Evolutionary conservation across 1,140 invertebrate species (phyloP).

Genomic region (Bombus polaris): DNA sequence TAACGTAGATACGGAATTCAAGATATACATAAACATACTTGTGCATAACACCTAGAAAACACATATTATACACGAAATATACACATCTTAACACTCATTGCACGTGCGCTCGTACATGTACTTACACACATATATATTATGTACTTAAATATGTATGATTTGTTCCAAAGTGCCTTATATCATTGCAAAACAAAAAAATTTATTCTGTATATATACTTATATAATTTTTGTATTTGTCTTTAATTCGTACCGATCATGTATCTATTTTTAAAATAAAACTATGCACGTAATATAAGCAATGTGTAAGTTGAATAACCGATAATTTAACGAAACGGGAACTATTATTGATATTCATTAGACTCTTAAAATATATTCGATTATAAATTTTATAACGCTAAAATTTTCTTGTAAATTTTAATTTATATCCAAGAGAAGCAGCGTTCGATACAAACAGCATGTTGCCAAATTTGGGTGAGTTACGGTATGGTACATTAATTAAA

Average conservation of each 20-base stretch:
- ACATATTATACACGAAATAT: constrained; percentile 36
- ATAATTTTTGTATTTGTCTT: constrained; percentile 78
- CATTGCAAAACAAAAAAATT: constrained; percentile 56
- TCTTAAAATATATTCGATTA: constrained; percentile 15
- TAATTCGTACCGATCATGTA: constrained; percentile 68
- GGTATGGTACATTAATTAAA: constrained; percentile 28
- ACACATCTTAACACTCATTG: constrained; percentile 26
- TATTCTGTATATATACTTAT: constrained; percentile 71
- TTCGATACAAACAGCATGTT: constrained; percentile 32
- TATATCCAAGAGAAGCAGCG: background rate
- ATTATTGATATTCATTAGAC: constrained; percentile 30
- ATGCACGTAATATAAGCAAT: constrained; percentile 47
- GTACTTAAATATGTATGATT: constrained; percentile 69
- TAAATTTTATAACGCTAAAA: constrained; percentile 5
- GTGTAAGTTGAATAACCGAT: constrained; percentile 37
- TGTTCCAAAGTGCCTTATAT: constrained; percentile 81
- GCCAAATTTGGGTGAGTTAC: background rate
- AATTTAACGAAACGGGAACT: constrained; percentile 25
- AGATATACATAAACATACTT: constrained; percentile 56
- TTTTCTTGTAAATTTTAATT: constrained; percentile 13
- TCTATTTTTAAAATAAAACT: constrained; percentile 66
- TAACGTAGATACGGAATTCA: constrained; percentile 48
- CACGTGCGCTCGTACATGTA: constrained; percentile 38
- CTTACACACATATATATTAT: constrained; percentile 44
- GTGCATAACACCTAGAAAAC: constrained; percentile 49